Evolutionary conservation across 1,140 invertebrate genomes (phyloP), one percentile per base, ranked within the genome.

Genomic region (Bombus terrestris): DNA sequence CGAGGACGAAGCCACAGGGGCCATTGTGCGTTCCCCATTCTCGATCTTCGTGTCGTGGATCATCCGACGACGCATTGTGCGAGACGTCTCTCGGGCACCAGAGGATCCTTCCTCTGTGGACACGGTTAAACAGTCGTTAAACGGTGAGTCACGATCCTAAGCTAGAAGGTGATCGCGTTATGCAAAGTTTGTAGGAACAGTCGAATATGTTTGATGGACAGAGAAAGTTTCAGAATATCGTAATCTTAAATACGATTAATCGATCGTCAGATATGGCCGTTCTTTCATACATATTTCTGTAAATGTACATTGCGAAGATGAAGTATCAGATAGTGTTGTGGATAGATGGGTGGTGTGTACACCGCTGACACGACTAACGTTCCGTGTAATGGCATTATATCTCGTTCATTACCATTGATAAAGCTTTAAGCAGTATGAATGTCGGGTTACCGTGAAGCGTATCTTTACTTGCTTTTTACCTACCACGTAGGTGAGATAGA

Each of bases 221-320:
- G 37, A 57, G 85, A 80, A 87, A 32, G 57, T n/a, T 77, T 74
- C 22, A 35, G 71, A 47, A 82, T 39, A 18, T 18, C 15, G 75
- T 83, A 64, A 25, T 72, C 68, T 18, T 85, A 82, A 87, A 87
- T 83, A 73, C 68, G 74, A 90, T 90, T 87, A 81, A 90, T 87
- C 74, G 77, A 39, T 41, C 43, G 13, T 41, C n/a, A 68, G 73
- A 66, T 79, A 68, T 57, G 66, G 2, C 2, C 28, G 62, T 78
- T 41, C 22, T 32, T 69, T 35, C 37, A 3, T 9, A 1, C 3
- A 35, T 59, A 47, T 72, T 59, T 37, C 57, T n/a, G 39, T 62
- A 25, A 59, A 75, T 37, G 74, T 37, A 53, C 3, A 1, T 6
- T 35, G 4, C 25, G n/a, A 37, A 22, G 37, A 35, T 18, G 22